Conservation (phyloP, 2,888 invertebrate species). For the Melieria omissa region DNA sequence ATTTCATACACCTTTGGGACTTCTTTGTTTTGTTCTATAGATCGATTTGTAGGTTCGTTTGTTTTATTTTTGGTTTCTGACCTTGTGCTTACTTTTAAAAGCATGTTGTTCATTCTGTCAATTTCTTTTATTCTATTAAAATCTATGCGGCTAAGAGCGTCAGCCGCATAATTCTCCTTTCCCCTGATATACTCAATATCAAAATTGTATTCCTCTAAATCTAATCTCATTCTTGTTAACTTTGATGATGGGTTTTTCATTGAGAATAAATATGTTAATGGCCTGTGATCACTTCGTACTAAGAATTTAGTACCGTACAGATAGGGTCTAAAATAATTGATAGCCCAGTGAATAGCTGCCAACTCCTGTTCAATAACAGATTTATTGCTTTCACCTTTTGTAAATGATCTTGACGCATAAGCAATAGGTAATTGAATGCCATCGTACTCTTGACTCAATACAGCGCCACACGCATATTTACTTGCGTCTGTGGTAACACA, state of each 20-base stretch:
- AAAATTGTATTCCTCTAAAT: slow-evolving; percentile 48
- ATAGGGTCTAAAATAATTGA: too few species aligned
- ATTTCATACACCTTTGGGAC: slow-evolving; percentile 24
- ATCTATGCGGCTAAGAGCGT: slow-evolving; percentile 27
- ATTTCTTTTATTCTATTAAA: slow-evolving; percentile 16
- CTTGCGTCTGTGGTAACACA: too few species aligned
- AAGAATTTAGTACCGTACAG: too few species aligned
- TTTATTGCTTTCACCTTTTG: too few species aligned
- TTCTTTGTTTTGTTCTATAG: slow-evolving; percentile 2
- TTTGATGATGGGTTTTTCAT: slow-evolving; percentile 37
- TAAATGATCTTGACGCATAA: too few species aligned
- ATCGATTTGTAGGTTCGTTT: not conserved
- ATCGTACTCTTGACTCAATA: too few species aligned
- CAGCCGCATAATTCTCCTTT: slow-evolving; percentile 42
- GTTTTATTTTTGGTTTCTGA: not conserved
- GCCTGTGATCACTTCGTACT: too few species aligned
- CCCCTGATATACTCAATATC: slow-evolving; percentile 44
- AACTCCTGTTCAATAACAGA: too few species aligned
- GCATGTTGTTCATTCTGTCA: not conserved
- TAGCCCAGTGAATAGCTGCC: too few species aligned
- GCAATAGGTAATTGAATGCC: too few species aligned
- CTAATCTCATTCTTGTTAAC: slow-evolving; percentile 49
- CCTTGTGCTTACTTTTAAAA: slow-evolving; percentile 27
- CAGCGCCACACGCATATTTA: too few species aligned
- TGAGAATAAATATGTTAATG: too few species aligned